Conservation (phyloP, 30 jellyfish, hydroid and myxozoan genomes). For the Cassiopea andromeda region DNA sequence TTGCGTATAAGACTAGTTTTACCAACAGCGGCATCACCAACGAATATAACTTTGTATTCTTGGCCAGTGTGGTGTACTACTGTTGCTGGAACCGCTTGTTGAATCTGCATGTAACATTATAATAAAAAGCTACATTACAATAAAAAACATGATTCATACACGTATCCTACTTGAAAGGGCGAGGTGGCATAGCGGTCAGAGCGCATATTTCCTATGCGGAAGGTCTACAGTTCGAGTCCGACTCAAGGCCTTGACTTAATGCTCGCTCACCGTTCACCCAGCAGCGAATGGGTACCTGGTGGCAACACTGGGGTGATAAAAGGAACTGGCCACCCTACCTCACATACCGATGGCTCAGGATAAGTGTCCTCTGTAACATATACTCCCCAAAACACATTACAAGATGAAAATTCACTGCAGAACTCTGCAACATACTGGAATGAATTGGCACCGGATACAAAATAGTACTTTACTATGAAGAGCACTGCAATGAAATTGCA, state of each 20-base stretch:
- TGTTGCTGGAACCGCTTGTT: slow-evolving; percentile 10
- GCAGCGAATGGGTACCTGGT: too few species aligned
- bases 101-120: not conserved
- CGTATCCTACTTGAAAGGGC: too few species aligned
- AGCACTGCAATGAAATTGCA: not conserved
- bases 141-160: too few species aligned
- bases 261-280: too few species aligned
- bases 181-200: too few species aligned
- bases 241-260: too few species aligned
- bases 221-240: too few species aligned
- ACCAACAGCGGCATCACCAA: slow-evolving; percentile 94
- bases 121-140: not conserved
- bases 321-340: too few species aligned
- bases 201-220: too few species aligned
- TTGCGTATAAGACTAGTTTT: slow-evolving; percentile 82
- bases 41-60: slow-evolving; percentile 81
- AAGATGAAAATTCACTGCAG: not conserved
- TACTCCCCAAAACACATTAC: not conserved
- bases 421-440: not conserved
- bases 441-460: not conserved
- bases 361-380: too few species aligned
- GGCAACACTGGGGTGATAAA: too few species aligned
- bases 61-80: slow-evolving; percentile 34
- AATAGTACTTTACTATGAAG: not conserved
- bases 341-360: too few species aligned